Percentiles rank a stretch among this genome's conserved stretches.
Evolutionary conservation across 2,113 vertebrate species (phyloP).

Genomic region (Thunnus thynnus): DNA sequence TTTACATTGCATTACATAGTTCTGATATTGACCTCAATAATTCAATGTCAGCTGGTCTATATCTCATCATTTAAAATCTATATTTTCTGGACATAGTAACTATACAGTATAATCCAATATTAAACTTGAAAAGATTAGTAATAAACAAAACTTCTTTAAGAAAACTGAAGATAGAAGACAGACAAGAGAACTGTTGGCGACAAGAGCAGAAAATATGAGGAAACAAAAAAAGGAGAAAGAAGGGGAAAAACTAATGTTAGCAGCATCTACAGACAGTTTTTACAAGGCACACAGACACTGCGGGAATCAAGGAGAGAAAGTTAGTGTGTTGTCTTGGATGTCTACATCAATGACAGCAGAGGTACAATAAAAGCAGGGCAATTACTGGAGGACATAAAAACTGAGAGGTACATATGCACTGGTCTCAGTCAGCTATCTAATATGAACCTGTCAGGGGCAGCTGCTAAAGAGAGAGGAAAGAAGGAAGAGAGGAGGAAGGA

Average conservation of each 20-base stretch:
- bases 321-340: conserved; percentile 20
- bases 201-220: conserved; percentile 18
- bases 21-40: no score
- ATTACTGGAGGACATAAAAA: conserved; percentile 38
- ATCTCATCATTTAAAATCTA: background rate
- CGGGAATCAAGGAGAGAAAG: conserved; percentile 55
- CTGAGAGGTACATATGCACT: conserved; percentile 16
- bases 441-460: no score
- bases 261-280: conserved; percentile 38
- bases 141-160: conserved; percentile 9
- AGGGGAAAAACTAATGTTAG: conserved; percentile 41
- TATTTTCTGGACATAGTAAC: conserved; percentile 62
- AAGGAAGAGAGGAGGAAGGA: no score
- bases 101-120: background rate
- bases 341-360: conserved; percentile 19
- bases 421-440: no score
- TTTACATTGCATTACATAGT: background rate
- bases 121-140: conserved; percentile 21
- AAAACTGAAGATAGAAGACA: conserved; percentile 13
- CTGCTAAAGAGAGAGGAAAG: no score
- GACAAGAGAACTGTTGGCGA: conserved; percentile 31
- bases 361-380: conserved; percentile 23
- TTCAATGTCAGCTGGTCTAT: background rate
- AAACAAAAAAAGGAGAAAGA: conserved; percentile 18
- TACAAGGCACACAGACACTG: conserved; percentile 59